Evolutionary conservation across 1,140 invertebrate species (phyloP).

Genomic region (Chrysomallon squamiferum): DNA sequence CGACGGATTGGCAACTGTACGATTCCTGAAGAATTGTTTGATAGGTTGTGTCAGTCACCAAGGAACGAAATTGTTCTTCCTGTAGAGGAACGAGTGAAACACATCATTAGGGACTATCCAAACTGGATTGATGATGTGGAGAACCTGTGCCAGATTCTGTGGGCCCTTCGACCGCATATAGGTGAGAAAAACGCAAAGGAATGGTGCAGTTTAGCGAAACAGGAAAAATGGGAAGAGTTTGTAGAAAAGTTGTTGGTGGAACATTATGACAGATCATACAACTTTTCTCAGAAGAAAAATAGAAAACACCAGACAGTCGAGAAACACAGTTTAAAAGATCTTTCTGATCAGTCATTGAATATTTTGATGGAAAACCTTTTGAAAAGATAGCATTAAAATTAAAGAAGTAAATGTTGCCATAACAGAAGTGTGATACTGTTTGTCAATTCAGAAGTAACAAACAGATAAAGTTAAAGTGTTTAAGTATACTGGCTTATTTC

Average conservation of each 20-base stretch:
- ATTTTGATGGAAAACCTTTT: neutral
- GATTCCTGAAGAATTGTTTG: constrained; percentile 29
- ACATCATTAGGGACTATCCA: constrained; percentile 35
- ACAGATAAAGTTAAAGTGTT: too few species aligned
- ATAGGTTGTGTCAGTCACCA: constrained; percentile 22
- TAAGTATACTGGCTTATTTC: too few species aligned
- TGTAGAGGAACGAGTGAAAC: constrained; percentile 34
- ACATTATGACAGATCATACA: constrained; percentile 44
- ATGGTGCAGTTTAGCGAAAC: constrained; percentile 32
- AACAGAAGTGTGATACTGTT: too few species aligned
- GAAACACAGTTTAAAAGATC: too few species aligned
- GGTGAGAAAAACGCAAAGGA: constrained; percentile 17
- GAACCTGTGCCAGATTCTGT: constrained; percentile 16
- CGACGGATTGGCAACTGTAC: constrained; percentile 27
- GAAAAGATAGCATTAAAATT: too few species aligned
- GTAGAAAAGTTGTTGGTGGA: constrained; percentile 31
- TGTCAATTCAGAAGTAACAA: too few species aligned
- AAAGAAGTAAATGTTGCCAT: too few species aligned
- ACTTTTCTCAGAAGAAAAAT: constrained; percentile 23
- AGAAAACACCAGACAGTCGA: too few species aligned
- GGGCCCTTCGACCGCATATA: constrained; percentile 19
- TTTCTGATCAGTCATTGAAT: neutral
- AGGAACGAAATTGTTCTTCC: constrained; percentile 33
- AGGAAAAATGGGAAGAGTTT: constrained; percentile 35
- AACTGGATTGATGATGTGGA: constrained; percentile 37